Evolutionary conservation across 2,113 vertebrate species (phyloP).

Genomic region (Hucho hucho): DNA sequence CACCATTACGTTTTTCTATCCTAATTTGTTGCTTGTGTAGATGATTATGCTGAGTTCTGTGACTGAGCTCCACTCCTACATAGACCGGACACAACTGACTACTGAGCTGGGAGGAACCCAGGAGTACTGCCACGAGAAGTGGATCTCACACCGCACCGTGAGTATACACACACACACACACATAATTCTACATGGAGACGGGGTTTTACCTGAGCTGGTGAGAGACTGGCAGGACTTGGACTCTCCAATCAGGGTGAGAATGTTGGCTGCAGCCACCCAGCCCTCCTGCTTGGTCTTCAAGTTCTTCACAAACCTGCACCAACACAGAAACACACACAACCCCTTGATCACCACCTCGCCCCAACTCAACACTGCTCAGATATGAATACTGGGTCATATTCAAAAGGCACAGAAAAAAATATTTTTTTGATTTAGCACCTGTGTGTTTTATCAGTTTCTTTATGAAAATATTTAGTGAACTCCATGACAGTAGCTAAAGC

Average conservation of each 20-base stretch:
- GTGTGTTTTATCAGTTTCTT: no score
- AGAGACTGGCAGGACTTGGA: slow-evolving; percentile 88
- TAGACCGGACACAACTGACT: slow-evolving; percentile 91
- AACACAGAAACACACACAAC: slow-evolving; percentile 19
- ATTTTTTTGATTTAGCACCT: no score
- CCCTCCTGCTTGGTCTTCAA: slow-evolving; percentile 83
- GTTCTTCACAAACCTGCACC: slow-evolving; percentile 86
- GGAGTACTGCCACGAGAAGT: slow-evolving; percentile 93
- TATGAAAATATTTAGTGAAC: no score
- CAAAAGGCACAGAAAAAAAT: no score
- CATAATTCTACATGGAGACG: no score
- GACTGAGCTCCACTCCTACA: slow-evolving; percentile 90
- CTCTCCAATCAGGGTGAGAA: slow-evolving; percentile 79
- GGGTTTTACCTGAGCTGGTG: slow-evolving; percentile 87
- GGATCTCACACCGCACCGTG: slow-evolving; percentile 91
- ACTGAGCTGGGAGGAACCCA: slow-evolving; percentile 92
- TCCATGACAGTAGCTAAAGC: no score
- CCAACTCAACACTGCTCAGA: no score
- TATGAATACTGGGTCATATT: no score
- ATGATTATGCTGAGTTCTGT: slow-evolving; percentile 98
- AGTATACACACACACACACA: slow-evolving; percentile 42
- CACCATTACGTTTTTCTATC: no score
- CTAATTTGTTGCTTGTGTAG: slow-evolving; percentile 56
- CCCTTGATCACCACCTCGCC: no score
- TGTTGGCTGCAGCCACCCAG: slow-evolving; percentile 82